These are phyloP conservation scores for Acinonyx jubatus DNA, from an alignment of 2,113 vertebrate genomes.

Conservation along the genomic window DNA sequence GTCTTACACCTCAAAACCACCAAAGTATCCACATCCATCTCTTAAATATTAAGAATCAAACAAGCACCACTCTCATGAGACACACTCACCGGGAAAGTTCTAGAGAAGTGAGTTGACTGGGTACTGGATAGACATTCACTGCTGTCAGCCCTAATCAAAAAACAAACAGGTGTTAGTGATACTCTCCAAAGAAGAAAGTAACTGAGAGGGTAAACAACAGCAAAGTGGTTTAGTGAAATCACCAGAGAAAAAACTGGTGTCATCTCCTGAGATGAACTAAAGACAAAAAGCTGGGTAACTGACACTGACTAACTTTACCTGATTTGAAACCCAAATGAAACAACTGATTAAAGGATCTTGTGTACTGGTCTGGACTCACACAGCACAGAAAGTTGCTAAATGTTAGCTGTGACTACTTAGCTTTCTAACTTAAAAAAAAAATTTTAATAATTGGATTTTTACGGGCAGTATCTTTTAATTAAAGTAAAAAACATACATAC, in stretches of 20 bases:
- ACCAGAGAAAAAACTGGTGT: neutral
- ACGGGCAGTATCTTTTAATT: conserved; percentile 5
- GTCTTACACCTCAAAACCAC: neutral
- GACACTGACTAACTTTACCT: neutral
- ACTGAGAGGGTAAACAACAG: conserved; percentile 35
- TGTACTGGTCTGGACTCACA: neutral
- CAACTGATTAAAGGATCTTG: neutral
- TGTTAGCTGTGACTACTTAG: neutral
- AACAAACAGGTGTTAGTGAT: conserved; percentile 62
- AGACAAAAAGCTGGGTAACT: neutral
- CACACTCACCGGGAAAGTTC: conserved; percentile 94
- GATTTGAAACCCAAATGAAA: neutral
- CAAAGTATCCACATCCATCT: neutral
- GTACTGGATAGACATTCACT: conserved; percentile 93
- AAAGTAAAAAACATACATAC: neutral
- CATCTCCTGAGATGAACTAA: neutral
- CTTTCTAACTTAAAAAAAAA: neutral
- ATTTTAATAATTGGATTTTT: neutral
- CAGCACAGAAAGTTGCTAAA: neutral
- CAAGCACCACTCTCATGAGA: neutral
- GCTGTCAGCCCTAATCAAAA: conserved; percentile 89
- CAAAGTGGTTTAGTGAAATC: neutral
- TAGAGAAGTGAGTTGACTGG: conserved; percentile 91
- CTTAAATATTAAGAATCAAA: neutral
- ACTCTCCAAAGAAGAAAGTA: conserved; percentile 38